Base-by-base conservation (phyloP, 2,113 vertebrate genomes). In the Myodes glareolus region DNA sequence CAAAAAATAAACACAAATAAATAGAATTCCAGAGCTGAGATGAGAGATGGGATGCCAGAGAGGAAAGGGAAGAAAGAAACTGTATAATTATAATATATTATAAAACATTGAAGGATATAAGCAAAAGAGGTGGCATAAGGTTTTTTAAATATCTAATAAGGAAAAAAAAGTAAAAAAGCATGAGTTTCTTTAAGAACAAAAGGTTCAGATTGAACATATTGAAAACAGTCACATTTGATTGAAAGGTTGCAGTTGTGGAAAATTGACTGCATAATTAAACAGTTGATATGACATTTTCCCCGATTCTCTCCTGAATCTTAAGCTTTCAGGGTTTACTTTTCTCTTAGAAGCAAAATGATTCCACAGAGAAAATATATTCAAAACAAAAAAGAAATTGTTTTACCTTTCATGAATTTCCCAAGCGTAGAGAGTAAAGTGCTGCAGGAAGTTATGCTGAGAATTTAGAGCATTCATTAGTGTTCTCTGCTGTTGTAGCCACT, bases 361-460 rank as follows among this genome's bases (percentile, higher is more conserved):
- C 19, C 61, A 73, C 21, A 90, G 33, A 86, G 72, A 94, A 95
- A 96, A 90, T 84, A 5, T 47, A 76, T 86, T 95, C 61, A 70
- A 96, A 95, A 67, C 21, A 92, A 50, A 94, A 63, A 89, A 52
- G 55, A 65, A 85, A 80, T 31, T 25, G 6, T 81, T 96, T 81
- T 80, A 80, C 88, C 39, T 94, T 91, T 55, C 4, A 21, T 90
- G 50, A 80, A 96, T 75, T 90, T 90, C 94, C 3, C 25, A 86
- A 39, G 50, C 87, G n/a, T 80, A 92, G 94, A 94, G 42, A 93
- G 7, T 92, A 90, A 94, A 85, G 50, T 93, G 50, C 29, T 90
- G 10, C 92, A 81, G 85, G 25, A 3, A 94, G 73, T 68, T n/a
- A 23, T 89, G 3, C 61, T 81, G 45, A 94, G 75, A 47, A 91